Conservation (phyloP, 2,888 invertebrate species). For the Lycocerus yunnanus region DNA sequence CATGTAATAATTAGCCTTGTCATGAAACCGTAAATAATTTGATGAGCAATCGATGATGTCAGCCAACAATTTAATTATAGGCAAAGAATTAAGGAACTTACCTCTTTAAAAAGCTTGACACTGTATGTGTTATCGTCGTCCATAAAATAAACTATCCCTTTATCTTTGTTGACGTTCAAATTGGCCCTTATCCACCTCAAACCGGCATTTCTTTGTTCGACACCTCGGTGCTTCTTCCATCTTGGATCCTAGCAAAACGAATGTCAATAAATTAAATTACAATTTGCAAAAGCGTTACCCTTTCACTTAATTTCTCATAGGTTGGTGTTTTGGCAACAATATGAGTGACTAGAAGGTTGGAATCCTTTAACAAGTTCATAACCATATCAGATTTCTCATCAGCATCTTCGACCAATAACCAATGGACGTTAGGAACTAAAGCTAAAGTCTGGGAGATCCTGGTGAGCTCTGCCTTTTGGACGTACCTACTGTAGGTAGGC, state of each 20-base stretch:
- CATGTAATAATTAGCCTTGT: neutral
- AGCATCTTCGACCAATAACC: constrained; percentile 93
- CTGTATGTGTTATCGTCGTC: constrained; percentile 97
- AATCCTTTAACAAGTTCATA: constrained; percentile 69
- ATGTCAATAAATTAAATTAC: neutral
- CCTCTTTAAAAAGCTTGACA: constrained; percentile 87
- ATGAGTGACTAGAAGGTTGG: constrained; percentile 62
- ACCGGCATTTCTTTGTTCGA: constrained; percentile 87
- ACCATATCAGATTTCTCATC: constrained; percentile 73
- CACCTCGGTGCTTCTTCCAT: constrained; percentile 84
- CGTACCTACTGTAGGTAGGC: constrained; percentile 85
- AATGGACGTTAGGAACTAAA: constrained; percentile 86
- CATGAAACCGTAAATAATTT: neutral
- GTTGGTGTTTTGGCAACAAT: constrained; percentile 72
- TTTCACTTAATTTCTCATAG: constrained; percentile 68
- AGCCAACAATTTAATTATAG: neutral
- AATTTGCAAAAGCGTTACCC: constrained; percentile 48
- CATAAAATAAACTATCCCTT: constrained; percentile 90
- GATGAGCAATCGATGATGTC: neutral
- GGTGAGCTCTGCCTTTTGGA: constrained; percentile 93
- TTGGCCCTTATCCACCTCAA: constrained; percentile 78
- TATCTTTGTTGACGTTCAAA: constrained; percentile 58
- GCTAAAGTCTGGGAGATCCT: constrained; percentile 86
- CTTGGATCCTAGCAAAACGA: constrained; percentile 61
- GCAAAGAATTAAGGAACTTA: constrained; percentile 47